Percentiles rank a stretch among this genome's conserved stretches.
phyloP scores from a whole-genome alignment of 2,888 invertebrate species.

The Tipula vernalis region DNA sequence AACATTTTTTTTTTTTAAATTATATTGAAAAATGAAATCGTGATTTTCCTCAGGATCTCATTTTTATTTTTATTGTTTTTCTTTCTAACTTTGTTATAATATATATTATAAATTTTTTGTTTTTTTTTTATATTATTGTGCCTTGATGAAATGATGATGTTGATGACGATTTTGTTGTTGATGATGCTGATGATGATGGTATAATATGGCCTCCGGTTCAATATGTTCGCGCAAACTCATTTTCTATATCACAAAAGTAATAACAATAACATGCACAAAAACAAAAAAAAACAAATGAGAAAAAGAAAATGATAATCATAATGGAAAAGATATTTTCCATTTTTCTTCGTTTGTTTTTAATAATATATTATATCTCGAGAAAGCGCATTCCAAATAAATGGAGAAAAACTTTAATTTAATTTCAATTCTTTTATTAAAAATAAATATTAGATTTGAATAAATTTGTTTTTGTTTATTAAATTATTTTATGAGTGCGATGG shows the following conservation, averaged over 20 bases:
- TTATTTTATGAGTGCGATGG: no score
- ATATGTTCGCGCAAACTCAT: conserved; percentile 10
- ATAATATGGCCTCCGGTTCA: conserved; percentile 10
- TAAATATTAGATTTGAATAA: neutral
- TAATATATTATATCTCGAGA: neutral
- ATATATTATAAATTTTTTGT: neutral
- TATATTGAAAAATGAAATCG: neutral
- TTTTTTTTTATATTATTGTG: neutral
- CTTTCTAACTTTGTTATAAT: neutral
- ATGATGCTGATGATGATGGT: neutral
- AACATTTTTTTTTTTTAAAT: neutral
- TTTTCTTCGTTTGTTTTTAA: neutral
- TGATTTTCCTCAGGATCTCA: neutral
- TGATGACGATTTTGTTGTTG: neutral
- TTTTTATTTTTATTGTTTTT: neutral
- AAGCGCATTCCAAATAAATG: neutral
- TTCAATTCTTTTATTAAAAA: neutral
- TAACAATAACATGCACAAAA: neutral
- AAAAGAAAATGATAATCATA: neutral
- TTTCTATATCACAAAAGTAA: conserved; percentile 6
- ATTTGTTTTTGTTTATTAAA: no score
- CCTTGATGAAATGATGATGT: neutral
- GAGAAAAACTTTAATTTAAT: neutral
- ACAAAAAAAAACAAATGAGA: neutral
- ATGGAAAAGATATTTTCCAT: neutral